Percentiles rank a stretch among this genome's conserved stretches.
phyloP scores from a whole-genome alignment of 2,888 invertebrate genomes.

The Dasysyrphus albostriatus region DNA sequence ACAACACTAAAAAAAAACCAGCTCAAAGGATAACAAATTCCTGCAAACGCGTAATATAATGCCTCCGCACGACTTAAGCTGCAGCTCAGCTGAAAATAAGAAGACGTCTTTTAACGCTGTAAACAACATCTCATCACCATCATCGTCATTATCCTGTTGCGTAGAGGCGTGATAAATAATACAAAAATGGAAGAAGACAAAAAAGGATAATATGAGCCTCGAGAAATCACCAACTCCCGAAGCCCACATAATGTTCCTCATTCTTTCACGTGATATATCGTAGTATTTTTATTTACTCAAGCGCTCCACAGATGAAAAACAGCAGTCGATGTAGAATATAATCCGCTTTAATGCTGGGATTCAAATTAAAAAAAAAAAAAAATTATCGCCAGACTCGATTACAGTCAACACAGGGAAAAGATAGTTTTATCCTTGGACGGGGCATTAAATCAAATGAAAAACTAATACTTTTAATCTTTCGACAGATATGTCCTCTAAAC shows the following conservation, averaged over 20 bases:
- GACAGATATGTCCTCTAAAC: too few relatives aligned
- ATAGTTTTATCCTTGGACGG: not conserved
- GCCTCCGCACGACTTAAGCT: conserved; percentile 24
- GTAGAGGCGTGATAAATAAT: conserved; percentile 4
- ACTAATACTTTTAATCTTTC: conserved; percentile 12
- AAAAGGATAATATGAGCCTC: conserved; percentile 7
- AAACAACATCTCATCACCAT: conserved; percentile 6
- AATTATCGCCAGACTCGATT: not conserved
- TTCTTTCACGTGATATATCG: not conserved
- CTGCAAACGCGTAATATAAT: conserved; percentile 26
- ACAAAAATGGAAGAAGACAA: not conserved
- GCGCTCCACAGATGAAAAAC: conserved; percentile 16
- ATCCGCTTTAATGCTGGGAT: conserved; percentile 23
- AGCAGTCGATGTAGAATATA: conserved; percentile 6
- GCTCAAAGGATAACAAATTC: conserved; percentile 56
- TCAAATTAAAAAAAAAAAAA: conserved; percentile 20
- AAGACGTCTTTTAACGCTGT: not conserved
- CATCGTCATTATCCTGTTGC: conserved; percentile 16
- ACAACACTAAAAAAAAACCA: not conserved
- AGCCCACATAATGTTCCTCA: conserved; percentile 18
- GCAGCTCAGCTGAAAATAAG: not conserved
- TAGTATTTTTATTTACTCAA: conserved; percentile 25
- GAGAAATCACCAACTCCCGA: conserved; percentile 6
- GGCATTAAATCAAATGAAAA: conserved; percentile 2
- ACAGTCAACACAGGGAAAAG: not conserved